These are phyloP conservation scores for Escarpia spicata DNA, from an alignment of 2,888 invertebrate species.

Conservation along the genomic window DNA sequence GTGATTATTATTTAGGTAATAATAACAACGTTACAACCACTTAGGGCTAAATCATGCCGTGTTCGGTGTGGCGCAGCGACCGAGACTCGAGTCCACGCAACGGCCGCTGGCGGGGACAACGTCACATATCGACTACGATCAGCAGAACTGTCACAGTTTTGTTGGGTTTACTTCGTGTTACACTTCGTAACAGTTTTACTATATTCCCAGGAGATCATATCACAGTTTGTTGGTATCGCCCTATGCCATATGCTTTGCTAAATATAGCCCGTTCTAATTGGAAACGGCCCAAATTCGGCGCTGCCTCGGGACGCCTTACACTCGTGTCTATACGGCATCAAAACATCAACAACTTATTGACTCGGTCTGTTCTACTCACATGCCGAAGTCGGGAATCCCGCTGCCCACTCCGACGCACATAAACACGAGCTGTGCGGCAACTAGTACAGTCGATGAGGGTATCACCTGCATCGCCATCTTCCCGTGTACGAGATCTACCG, in stretches of 20 bases:
- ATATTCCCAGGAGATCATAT: not conserved
- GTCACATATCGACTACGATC: not conserved
- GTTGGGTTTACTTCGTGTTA: not conserved
- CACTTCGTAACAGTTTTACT: not conserved
- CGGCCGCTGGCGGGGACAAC: not conserved
- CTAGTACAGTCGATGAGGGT: not conserved
- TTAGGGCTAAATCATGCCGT: slow-evolving; percentile 1
- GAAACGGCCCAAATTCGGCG: not conserved
- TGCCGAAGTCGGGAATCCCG: not conserved
- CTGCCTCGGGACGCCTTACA: not conserved
- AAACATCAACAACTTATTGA: not conserved
- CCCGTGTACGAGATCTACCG: not conserved
- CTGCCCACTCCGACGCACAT: slow-evolving; percentile 2
- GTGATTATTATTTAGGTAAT: not conserved
- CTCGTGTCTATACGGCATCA: not conserved
- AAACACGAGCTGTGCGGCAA: not conserved
- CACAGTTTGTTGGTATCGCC: not conserved
- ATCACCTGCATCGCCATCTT: not conserved
- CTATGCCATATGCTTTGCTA: not conserved
- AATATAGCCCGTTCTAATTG: not conserved
- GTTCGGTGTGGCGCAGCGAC: not conserved
- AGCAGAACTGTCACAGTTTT: not conserved
- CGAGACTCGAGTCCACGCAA: not conserved
- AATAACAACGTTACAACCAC: not conserved
- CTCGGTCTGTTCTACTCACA: not conserved